These are phyloP conservation scores for Melanocharis versteri DNA, from an alignment of 2,113 vertebrate genomes.

Conservation along the genomic window DNA sequence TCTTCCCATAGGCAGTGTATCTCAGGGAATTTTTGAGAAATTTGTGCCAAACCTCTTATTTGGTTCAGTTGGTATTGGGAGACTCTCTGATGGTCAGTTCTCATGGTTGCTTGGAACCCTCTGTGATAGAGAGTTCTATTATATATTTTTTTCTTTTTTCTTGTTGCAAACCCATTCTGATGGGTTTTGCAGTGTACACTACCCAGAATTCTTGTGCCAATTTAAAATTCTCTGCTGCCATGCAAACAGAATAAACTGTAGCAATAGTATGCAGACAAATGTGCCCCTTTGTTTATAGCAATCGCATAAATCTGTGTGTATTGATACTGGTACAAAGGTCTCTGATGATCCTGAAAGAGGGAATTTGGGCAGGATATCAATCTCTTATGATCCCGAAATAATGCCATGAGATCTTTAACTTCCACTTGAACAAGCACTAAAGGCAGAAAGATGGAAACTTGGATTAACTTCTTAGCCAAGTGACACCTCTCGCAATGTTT, in stretches of 20 bases:
- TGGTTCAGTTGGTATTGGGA: neutral
- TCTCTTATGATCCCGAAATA: constrained; percentile 40
- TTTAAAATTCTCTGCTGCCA: neutral
- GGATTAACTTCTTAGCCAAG: constrained; percentile 62
- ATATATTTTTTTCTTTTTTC: neutral
- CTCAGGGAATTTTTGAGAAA: neutral
- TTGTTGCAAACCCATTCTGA: neutral
- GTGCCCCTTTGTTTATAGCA: neutral
- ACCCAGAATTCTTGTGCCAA: neutral
- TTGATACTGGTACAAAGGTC: neutral
- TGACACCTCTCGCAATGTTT: constrained; percentile 61
- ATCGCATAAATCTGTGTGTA: neutral
- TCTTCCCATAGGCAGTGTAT: neutral
- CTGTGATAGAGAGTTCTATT: neutral
- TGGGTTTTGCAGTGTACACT: neutral
- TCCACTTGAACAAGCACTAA: constrained; percentile 66
- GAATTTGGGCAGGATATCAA: constrained; percentile 23
- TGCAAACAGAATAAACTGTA: constrained; percentile 6
- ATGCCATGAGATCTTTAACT: constrained; percentile 50
- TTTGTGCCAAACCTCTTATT: neutral
- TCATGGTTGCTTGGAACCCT: neutral
- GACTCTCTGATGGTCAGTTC: neutral
- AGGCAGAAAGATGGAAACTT: constrained; percentile 51
- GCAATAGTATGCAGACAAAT: constrained; percentile 23
- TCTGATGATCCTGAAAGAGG: constrained; percentile 23